phyloP scores from a whole-genome alignment of 2,888 invertebrate genomes.

The Nematopogon swammerdamellus region DNA sequence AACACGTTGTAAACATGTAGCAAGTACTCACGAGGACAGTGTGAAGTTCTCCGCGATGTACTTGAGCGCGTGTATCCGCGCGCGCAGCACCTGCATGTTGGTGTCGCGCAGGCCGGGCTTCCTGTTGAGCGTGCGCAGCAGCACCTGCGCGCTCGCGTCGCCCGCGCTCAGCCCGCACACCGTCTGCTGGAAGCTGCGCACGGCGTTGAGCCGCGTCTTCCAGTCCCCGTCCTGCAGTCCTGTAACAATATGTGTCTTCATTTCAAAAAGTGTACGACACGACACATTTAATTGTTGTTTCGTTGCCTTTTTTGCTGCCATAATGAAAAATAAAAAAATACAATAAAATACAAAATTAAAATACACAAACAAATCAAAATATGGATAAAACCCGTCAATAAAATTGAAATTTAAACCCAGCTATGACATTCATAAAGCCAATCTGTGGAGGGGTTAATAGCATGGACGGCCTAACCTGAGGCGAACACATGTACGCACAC shows the following conservation, averaged over 20 bases:
- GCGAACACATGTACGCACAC: too few relatives aligned
- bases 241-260: conserved; percentile 8
- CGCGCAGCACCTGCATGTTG: conserved; percentile 87
- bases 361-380: too few relatives aligned
- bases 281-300: neutral
- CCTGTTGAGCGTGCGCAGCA: conserved; percentile 69
- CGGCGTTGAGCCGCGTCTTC: conserved; percentile 77
- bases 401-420: too few relatives aligned
- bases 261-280: neutral
- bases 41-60: conserved; percentile 73
- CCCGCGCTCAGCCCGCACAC: conserved; percentile 60
- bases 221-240: conserved; percentile 79
- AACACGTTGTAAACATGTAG: too few relatives aligned
- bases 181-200: conserved; percentile 66
- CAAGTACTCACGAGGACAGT: conserved; percentile 58
- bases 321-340: too few relatives aligned
- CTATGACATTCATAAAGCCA: too few relatives aligned
- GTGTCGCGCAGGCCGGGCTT: conserved; percentile 89
- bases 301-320: too few relatives aligned
- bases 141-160: conserved; percentile 69
- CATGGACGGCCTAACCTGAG: too few relatives aligned
- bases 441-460: too few relatives aligned
- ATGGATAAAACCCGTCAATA: too few relatives aligned
- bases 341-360: too few relatives aligned
- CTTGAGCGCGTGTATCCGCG: conserved; percentile 75